Evolutionary conservation across 2,888 invertebrate genomes (phyloP), one percentile per base, ranked within the genome.

Genomic region (Temnothorax rugatulus): DNA sequence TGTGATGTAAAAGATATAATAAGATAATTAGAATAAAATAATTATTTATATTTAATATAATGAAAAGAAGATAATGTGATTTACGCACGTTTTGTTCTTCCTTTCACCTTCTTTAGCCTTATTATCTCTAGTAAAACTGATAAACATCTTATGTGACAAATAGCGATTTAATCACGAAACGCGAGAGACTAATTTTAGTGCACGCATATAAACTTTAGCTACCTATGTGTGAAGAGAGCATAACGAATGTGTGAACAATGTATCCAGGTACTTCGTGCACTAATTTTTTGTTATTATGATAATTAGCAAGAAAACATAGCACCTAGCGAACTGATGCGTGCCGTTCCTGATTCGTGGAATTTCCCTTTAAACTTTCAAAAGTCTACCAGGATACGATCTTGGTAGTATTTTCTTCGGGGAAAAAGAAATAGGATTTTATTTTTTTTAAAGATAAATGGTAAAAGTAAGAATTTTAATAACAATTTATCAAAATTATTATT

Each of bases 171-270:
- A 74, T 85, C 59, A 44, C 71, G n/a, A 66, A 75, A 41, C 34
- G 9, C 38, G 44, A 82, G 64, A 66, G 15, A 41, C 13, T 15
- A 64, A 73, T 86, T 81, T 83, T 86, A 86, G 64, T 69, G 71
- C 41, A 73, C 83, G 73, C 41, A 21, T 7, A 13, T 54, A 47
- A 47, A 57, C 79, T 68, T 79, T 41, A 34, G 4, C 4, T 54
- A 87, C 54, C 63, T 47, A 38, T 85, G 84, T 92, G 93, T 91
- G 93, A 89, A 93, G 93, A 93, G 93, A 94, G 93, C 93, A 93
- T 93, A 90, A 92, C 93, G 90, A 91, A 90, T 90, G 21, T 44
- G 13, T 75, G 29, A n/a, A 21, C 38, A 76, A 74, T 86, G 66
- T 64, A 86, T 84, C 77, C 57, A 77, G 64, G 63, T 86, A 83